These are phyloP conservation scores for Abrostola tripartita DNA, from an alignment of 2,888 invertebrate genomes.

Conservation along the genomic window DNA sequence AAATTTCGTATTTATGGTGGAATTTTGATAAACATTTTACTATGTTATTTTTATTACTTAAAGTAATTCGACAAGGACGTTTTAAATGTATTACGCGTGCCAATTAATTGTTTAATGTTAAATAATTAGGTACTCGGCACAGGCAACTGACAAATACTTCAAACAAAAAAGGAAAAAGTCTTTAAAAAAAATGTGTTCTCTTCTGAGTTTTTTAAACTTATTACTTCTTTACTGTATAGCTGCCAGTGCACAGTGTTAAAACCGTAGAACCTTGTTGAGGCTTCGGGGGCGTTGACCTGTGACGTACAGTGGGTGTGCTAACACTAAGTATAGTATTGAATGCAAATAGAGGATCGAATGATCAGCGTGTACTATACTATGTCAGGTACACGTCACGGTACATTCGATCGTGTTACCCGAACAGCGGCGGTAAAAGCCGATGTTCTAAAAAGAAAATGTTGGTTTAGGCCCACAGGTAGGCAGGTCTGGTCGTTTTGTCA, in stretches of 20 bases:
- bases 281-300: conserved; percentile 62
- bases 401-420: no score
- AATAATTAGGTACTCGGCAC: neutral
- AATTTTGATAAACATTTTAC: neutral
- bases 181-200: neutral
- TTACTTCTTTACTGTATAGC: neutral
- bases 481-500: no score
- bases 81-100: no score
- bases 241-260: neutral
- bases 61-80: neutral
- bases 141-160: neutral
- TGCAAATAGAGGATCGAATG: conserved; percentile 52
- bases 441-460: no score
- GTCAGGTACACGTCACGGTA: neutral
- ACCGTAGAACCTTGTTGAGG: conserved; percentile 62
- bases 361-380: conserved; percentile 11
- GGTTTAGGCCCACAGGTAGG: no score
- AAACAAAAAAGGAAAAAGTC: neutral
- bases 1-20: neutral
- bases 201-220: neutral
- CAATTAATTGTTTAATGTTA: no score
- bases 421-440: no score
- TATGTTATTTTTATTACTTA: neutral
- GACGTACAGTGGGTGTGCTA: conserved; percentile 68
- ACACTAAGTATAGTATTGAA: conserved; percentile 41